Percentiles rank a stretch among this genome's conserved stretches.
These are phyloP conservation scores for Phylloscopus whistleri DNA, from an alignment of 2,113 vertebrate species.

Conservation along the genomic window DNA sequence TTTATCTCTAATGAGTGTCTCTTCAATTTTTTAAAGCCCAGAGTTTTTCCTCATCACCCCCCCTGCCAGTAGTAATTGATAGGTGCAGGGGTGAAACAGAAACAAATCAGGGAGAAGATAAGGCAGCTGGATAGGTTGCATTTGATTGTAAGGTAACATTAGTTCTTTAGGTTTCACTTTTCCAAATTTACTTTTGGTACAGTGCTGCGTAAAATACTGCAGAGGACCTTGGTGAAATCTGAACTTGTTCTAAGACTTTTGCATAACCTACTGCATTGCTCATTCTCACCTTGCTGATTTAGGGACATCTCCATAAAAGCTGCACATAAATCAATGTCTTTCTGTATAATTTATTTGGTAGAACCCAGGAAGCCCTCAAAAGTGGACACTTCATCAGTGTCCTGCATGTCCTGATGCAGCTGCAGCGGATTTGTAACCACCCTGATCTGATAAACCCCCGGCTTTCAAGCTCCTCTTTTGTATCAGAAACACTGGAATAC, in stretches of 20 bases:
- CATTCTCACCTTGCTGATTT: not conserved
- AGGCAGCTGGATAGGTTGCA: not conserved
- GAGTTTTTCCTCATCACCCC: not conserved
- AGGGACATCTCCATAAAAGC: not conserved
- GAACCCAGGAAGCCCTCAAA: constrained; percentile 89
- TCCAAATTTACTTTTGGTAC: not conserved
- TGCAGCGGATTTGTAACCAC: constrained; percentile 91
- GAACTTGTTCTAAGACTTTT: not conserved
- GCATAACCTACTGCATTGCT: not conserved
- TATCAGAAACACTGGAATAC: constrained; percentile 78
- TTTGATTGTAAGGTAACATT: not conserved
- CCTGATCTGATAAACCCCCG: constrained; percentile 86
- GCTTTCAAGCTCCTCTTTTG: constrained; percentile 76
- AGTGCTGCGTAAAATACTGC: not conserved
- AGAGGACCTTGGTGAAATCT: not conserved
- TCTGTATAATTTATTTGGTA: constrained; percentile 3
- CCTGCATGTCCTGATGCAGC: constrained; percentile 88
- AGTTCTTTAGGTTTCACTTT: not conserved
- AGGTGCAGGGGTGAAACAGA: not conserved
- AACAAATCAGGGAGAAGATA: not conserved
- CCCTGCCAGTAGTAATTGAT: not conserved
- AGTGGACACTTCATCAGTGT: constrained; percentile 92
- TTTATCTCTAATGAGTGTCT: not conserved
- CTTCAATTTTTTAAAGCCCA: not conserved
- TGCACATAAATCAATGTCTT: not conserved